Conservation (phyloP, 1,140 invertebrate genomes). For the Scaptodrosophila lebanonensis region DNA sequence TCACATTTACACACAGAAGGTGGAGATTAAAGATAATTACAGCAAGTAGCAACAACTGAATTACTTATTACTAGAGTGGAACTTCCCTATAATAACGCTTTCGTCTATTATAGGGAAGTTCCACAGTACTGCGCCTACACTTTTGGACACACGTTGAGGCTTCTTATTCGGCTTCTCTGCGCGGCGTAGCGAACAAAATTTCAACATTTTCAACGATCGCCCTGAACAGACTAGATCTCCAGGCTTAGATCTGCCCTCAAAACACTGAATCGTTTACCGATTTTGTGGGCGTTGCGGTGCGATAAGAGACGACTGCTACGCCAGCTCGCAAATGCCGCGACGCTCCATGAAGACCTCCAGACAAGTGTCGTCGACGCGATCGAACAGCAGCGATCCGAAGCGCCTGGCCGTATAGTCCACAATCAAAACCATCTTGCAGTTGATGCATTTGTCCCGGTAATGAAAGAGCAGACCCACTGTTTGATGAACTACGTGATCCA, state of each 20-base stretch:
- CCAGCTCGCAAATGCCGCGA: constrained; percentile 54
- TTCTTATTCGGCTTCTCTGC: constrained; percentile 12
- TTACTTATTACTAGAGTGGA: too few species aligned
- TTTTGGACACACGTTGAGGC: constrained; percentile 54
- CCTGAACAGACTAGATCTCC: constrained; percentile 6
- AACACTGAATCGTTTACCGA: constrained; percentile 6
- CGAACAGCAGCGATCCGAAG: constrained; percentile 73
- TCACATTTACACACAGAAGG: too few species aligned
- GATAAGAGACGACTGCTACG: constrained; percentile 44
- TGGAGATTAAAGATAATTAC: too few species aligned
- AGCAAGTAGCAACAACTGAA: too few species aligned
- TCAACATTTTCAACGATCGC: constrained; percentile 46
- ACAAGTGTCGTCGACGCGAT: constrained; percentile 76
- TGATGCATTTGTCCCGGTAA: constrained; percentile 73
- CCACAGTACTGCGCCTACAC: constrained; percentile 54
- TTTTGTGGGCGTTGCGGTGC: constrained; percentile 23
- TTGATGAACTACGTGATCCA: constrained; percentile 55
- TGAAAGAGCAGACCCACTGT: constrained; percentile 69
- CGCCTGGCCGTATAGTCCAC: constrained; percentile 77
- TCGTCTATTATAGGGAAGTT: too few species aligned
- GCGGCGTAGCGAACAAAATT: constrained; percentile 59
- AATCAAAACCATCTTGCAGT: constrained; percentile 78
- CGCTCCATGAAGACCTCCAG: constrained; percentile 67
- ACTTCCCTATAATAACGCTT: too few species aligned
- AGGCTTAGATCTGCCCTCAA: constrained; percentile 18